Conservation (phyloP, 2,113 vertebrate species). For the Perca schrenkii region DNA sequence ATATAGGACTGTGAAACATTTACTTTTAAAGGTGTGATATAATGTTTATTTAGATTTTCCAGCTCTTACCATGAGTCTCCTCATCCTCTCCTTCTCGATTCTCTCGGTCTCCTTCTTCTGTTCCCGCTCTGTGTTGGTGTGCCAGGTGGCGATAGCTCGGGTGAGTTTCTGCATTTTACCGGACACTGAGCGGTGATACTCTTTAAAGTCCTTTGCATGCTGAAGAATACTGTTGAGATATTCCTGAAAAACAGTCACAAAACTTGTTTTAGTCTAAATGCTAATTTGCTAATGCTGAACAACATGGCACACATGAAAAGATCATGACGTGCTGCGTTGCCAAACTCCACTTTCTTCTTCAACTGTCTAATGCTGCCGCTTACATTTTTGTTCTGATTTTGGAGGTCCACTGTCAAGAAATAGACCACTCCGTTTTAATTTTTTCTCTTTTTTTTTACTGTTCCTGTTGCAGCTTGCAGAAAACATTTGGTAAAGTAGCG, state of each 20-base stretch:
- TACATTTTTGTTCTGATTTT: not conserved
- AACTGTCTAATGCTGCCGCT: not conserved
- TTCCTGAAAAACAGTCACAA: constrained; percentile 84
- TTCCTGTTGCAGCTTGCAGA: not conserved
- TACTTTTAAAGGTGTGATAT: not conserved
- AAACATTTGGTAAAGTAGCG: not conserved
- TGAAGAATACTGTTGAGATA: constrained; percentile 99
- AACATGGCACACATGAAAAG: not conserved
- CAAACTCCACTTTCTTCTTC: not conserved
- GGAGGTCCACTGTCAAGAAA: not conserved
- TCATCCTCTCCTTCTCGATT: constrained; percentile 99
- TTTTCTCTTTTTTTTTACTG: not conserved
- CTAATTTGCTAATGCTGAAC: not conserved
- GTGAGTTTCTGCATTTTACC: constrained; percentile 97
- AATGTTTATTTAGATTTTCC: not conserved
- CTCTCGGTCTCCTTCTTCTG: constrained; percentile 98
- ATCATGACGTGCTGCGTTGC: no score
- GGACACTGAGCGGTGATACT: constrained; percentile 95
- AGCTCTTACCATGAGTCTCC: constrained; percentile 93
- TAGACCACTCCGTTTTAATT: not conserved
- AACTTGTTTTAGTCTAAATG: not conserved
- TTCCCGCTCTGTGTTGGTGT: constrained; percentile 97
- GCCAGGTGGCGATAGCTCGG: constrained; percentile 95
- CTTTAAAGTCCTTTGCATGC: constrained; percentile 99
- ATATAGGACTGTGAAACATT: not conserved